Evolutionary conservation across 2,888 invertebrate species (phyloP).

Genomic region (Helicoverpa assulta): DNA sequence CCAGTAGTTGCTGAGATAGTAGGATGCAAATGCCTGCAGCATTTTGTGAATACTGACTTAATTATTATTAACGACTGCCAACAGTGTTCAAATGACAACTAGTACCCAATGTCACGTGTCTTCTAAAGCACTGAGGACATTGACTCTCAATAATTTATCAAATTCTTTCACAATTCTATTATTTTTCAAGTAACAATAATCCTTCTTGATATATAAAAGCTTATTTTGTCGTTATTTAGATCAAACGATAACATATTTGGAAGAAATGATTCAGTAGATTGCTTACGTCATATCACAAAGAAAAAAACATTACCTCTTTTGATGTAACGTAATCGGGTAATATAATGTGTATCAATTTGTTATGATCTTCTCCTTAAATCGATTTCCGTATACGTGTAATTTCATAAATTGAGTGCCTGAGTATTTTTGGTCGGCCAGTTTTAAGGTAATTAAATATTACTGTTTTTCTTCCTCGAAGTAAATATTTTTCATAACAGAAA

Average conservation of each 20-base stretch:
- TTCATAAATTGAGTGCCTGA: background rate
- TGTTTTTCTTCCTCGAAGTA: no score
- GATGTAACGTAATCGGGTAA: conserved; percentile 12
- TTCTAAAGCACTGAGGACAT: no score
- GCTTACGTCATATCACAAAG: conserved; percentile 8
- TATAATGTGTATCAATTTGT: conserved; percentile 13
- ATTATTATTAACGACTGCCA: no score
- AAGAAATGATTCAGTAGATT: conserved; percentile 23
- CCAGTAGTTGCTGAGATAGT: no score
- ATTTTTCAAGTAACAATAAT: conserved; percentile 3
- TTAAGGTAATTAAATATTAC: no score
- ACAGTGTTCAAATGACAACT: no score
- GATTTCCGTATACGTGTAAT: background rate
- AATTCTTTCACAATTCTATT: background rate
- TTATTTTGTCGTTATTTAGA: conserved; percentile 13
- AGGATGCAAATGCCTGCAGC: no score
- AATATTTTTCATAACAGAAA: no score
- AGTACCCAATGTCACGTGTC: no score
- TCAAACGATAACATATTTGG: conserved; percentile 34
- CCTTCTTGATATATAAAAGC: conserved; percentile 12
- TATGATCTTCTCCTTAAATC: background rate
- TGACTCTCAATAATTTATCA: conserved; percentile 5
- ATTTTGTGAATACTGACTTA: no score
- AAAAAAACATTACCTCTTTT: conserved; percentile 22
- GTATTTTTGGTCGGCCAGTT: background rate